Base-by-base conservation (phyloP, 2,888 invertebrate species). In the Neoascia interrupta region DNA sequence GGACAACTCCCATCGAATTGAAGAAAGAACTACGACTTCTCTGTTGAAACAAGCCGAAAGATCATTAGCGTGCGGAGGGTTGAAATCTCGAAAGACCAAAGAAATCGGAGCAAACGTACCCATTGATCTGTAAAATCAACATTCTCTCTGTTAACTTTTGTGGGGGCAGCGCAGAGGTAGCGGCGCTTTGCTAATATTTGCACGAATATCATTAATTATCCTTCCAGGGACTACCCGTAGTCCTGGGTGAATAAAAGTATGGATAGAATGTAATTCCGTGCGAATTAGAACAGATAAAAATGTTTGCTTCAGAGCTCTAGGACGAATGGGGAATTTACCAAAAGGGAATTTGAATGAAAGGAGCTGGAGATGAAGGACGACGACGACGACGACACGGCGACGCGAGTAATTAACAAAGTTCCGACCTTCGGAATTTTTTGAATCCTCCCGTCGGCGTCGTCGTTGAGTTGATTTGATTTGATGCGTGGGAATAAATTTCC, bases 41-140 rank as follows among this genome's bases (percentile, higher is more conserved):
- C n/a, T n/a, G n/a, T n/a, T 34, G 34, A 61, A 53, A 26, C 41
- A 61, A 36, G 36, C 47, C 47, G 72, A n/a, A 58, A 73, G 66
- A 79, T 79, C 79, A 79, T 79, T 79, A 79, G 79, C 68, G 43
- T 37, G n/a, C n/a, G n/a, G 66, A 79, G 73, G 79, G 73, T 79
- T 79, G 79, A 73, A 73, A 73, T 21, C 34, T 28, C 18, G 16
- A 23, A n/a, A 49, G 49, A 58, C 63, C 56, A 66, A 74, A 47
- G 36, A 60, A 79, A 73, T 79, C 73, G 54, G 66, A 64, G 70
- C 45, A 76, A 72, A 70, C 41, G 60, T 47, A 61, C 5, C 68
- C 79, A 79, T 73, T 79, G 79, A 79, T 79, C 79, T 79, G 73
- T 79, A 79, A 79, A 79, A 79, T 79, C 79, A 79, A 79, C 79